Conservation (phyloP, 2,113 vertebrate genomes). For the Hydropotes inermis region DNA sequence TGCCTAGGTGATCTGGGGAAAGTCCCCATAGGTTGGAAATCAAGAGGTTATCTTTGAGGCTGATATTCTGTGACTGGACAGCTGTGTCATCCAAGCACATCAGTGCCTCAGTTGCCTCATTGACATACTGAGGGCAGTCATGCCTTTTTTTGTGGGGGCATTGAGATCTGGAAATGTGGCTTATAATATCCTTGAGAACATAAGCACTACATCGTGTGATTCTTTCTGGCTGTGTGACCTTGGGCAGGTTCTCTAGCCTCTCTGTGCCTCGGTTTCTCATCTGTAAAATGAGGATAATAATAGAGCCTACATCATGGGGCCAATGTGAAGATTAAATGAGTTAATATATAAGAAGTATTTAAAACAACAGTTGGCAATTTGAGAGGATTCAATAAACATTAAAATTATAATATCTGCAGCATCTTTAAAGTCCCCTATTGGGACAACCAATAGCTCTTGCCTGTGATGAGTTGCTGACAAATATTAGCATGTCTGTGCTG, state of each 20-base stretch:
- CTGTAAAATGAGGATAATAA: background rate
- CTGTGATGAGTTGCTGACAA: background rate
- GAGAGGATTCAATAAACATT: background rate
- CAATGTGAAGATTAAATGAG: background rate
- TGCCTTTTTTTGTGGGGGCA: background rate
- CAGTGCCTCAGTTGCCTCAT: background rate
- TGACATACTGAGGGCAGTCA: rapidly evolving
- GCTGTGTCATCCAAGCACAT: background rate
- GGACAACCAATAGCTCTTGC: background rate
- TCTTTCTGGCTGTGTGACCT: background rate
- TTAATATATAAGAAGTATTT: background rate
- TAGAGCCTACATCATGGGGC: background rate
- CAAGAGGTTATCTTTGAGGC: background rate
- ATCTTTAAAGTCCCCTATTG: background rate
- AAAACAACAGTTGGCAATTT: background rate
- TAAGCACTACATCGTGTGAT: background rate
- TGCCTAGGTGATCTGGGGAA: background rate
- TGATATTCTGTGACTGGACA: background rate
- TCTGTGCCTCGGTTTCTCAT: background rate
- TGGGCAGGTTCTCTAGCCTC: background rate
- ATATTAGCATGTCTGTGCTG: background rate
- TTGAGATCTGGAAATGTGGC: background rate
- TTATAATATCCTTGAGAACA: background rate
- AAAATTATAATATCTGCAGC: background rate
- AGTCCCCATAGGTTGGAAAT: background rate